phyloP scores from a whole-genome alignment of 92 coral and sea anemone species.

The Pocillopora meandrina region DNA sequence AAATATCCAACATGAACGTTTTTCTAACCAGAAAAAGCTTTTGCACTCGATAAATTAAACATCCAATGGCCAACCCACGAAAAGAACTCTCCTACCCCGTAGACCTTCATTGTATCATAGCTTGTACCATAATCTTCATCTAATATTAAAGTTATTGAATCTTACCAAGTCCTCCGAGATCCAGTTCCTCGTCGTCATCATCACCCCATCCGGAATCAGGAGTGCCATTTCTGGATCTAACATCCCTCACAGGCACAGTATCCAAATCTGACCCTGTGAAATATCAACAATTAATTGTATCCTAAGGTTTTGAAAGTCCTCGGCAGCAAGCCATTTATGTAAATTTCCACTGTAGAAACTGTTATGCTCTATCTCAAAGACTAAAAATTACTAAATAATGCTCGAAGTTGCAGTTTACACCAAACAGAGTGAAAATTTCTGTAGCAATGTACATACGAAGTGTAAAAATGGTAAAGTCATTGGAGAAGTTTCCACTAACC shows the following conservation, averaged over 20 bases:
- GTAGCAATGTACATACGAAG: background rate
- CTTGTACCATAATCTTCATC: too few relatives aligned
- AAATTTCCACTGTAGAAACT: background rate
- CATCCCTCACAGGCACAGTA: constrained; percentile 80
- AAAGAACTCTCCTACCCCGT: too few relatives aligned
- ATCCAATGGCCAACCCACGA: too few relatives aligned
- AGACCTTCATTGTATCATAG: too few relatives aligned
- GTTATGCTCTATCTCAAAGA: background rate
- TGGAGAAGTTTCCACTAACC: background rate
- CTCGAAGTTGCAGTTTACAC: background rate
- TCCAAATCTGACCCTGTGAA: constrained; percentile 61
- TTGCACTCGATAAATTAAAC: too few relatives aligned
- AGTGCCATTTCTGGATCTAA: constrained; percentile 54
- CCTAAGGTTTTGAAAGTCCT: background rate
- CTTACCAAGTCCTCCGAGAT: constrained; percentile 78
- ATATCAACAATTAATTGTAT: background rate
- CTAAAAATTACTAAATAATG: background rate
- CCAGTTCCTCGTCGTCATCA: constrained; percentile 73
- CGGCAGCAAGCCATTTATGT: background rate
- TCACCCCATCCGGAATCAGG: constrained; percentile 55
- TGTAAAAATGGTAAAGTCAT: background rate
- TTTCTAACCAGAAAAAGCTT: too few relatives aligned
- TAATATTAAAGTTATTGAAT: background rate
- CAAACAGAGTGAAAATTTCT: too few relatives aligned
- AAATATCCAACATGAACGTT: too few relatives aligned